Evolutionary conservation across 2,888 invertebrate genomes (phyloP), one percentile per base, ranked within the genome.

Genomic region (Masnerella sp.): DNA sequence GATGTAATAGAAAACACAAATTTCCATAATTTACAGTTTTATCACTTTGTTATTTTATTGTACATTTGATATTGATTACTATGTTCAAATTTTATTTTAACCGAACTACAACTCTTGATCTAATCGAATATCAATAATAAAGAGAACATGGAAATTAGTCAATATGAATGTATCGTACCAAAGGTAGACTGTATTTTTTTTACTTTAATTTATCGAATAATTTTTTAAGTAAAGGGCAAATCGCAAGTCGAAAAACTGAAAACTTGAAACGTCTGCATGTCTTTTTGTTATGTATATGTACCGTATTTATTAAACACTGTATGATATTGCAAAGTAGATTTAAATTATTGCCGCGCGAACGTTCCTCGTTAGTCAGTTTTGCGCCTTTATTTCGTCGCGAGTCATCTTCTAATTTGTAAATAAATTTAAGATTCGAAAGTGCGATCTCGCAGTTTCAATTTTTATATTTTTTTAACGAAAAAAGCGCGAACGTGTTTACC

Each of bases 321-420:
- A 61, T 49, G n/a, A 52, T 32, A 65, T 15, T 11, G 34, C 36
- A 52, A 43, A 52, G 20, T 62, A 62, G 25, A 25, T 38, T 30
- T 70, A 42, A 64, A 70, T 70, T 58, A 56, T 70, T 70, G 17
- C 20, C 28, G 47, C 61, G 71, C 43, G 32, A 72, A 67, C 72
- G 72, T 72, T 72, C 72, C 67, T 67, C 32, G 59, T 67, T 67
- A 72, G 72, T 72, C 56, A 72, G 38, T 47, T 49, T 61, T 52
- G 52, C 69, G 61, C 42, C 11, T 17, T 9, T 32, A 11, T 32
- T 54, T 25, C 20, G n/a, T n/a, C n/a, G n/a, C 43, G 52, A 68
- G 52, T 69, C 51, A 49, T 22, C 25, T 20, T 47, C 34, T 47
- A 14, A 71, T 43, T 30, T 71, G 71, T 71, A 71, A 1, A 51